Percentiles rank a stretch among this genome's conserved stretches.
phyloP scores from a whole-genome alignment of 1,140 invertebrate species.

The Melitaea cinxia region DNA sequence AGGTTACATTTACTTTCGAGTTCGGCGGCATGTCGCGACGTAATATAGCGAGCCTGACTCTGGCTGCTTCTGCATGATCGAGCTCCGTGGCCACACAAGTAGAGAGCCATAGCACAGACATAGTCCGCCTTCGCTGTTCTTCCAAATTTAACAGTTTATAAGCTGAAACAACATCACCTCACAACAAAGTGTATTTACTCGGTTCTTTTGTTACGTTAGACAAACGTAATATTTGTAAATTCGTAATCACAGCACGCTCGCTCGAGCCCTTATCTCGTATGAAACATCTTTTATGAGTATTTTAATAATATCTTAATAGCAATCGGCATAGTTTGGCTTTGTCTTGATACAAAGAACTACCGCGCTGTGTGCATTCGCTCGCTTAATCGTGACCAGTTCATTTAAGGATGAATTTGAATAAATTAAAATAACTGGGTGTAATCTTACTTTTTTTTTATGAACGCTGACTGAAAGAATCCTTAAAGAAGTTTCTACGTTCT shows the following conservation, averaged over 20 bases:
- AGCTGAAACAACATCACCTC: not conserved
- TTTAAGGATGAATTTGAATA: not conserved
- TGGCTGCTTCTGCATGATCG: too few species aligned
- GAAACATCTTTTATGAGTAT: too few species aligned
- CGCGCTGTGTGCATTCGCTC: too few species aligned
- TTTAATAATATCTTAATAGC: too few species aligned
- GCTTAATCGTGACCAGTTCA: not conserved
- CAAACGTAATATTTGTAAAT: not conserved
- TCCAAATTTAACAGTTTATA: not conserved
- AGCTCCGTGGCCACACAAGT: too few species aligned
- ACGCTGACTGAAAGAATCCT: not conserved
- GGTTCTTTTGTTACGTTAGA: not conserved
- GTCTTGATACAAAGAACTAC: too few species aligned
- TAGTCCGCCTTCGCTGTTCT: not conserved
- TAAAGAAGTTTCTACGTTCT: not conserved
- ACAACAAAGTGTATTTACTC: not conserved
- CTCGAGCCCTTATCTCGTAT: too few species aligned
- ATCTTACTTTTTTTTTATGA: not conserved
- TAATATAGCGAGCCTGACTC: too few species aligned
- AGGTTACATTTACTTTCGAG: too few species aligned
- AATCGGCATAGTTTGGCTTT: too few species aligned
- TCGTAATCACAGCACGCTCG: not conserved
- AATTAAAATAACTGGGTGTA: not conserved
- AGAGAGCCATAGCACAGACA: too few species aligned
- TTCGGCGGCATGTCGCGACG: too few species aligned